Evolutionary conservation across 2,888 invertebrate genomes (phyloP).

Genomic region (Aleiodes leptofemur): DNA sequence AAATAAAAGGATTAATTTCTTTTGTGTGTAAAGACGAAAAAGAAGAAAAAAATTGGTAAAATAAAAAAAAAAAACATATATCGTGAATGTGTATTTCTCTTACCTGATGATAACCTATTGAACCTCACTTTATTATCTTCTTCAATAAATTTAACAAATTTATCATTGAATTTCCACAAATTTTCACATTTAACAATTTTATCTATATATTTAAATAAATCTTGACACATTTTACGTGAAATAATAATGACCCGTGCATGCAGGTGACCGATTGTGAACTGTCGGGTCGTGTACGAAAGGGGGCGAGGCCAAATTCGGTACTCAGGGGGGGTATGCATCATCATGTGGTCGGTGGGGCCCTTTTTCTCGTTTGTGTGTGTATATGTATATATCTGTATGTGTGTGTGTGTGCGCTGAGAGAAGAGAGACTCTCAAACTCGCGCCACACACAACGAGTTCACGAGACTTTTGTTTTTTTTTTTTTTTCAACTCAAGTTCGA

Average conservation of each 20-base stretch:
- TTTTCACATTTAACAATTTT: slow-evolving; percentile 54
- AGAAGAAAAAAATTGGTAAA: neutral
- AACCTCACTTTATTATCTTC: slow-evolving; percentile 59
- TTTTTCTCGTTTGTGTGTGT: no score
- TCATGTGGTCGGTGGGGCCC: slow-evolving; percentile 52
- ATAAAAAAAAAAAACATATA: slow-evolving; percentile 5
- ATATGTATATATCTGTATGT: no score
- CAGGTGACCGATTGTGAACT: slow-evolving; percentile 64
- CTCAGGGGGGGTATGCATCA: slow-evolving; percentile 56
- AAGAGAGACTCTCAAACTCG: no score
- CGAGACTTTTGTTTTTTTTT: slow-evolving; percentile 3
- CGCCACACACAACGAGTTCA: neutral
- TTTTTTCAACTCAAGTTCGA: no score
- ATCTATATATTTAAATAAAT: slow-evolving; percentile 57
- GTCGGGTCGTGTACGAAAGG: slow-evolving; percentile 61
- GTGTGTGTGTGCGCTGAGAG: no score
- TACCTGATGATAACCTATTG: slow-evolving; percentile 54
- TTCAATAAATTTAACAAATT: slow-evolving; percentile 45
- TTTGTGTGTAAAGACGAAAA: neutral
- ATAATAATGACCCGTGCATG: slow-evolving; percentile 57
- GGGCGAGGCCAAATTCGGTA: slow-evolving; percentile 61
- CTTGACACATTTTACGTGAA: slow-evolving; percentile 61
- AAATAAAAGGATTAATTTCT: neutral
- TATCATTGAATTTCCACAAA: slow-evolving; percentile 46
- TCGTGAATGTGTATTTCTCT: neutral